Conservation (phyloP, 2,797 vertebrate genomes). For the Fistularia commersonii region DNA sequence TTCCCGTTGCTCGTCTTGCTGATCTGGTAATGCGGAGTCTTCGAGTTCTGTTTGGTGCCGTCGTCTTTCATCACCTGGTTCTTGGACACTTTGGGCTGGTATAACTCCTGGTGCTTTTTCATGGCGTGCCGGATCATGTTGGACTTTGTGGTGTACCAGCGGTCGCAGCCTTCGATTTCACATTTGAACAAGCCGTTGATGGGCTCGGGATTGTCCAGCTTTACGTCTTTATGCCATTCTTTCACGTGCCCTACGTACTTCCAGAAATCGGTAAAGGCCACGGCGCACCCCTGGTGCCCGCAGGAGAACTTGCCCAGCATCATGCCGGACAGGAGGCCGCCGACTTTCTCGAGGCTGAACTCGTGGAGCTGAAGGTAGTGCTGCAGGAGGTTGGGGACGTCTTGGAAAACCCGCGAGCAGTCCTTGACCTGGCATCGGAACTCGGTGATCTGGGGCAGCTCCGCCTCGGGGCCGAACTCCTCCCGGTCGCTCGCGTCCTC, state of each 20-base stretch:
- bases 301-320: slow-evolving; percentile 85
- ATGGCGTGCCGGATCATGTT: slow-evolving; percentile 92
- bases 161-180: slow-evolving; percentile 90
- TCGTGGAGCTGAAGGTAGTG: slow-evolving; percentile 93
- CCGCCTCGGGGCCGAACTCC: slow-evolving; percentile 72
- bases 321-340: slow-evolving; percentile 73
- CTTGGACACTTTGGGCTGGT: slow-evolving; percentile 86
- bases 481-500: slow-evolving; percentile 53
- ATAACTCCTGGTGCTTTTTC: slow-evolving; percentile 92
- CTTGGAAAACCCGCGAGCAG: slow-evolving; percentile 92
- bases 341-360: slow-evolving; percentile 84
- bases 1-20: slow-evolving; percentile 80
- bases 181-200: slow-evolving; percentile 85
- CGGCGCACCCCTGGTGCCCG: slow-evolving; percentile 85
- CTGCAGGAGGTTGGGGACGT: slow-evolving; percentile 86
- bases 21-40: slow-evolving; percentile 71
- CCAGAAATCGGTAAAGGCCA: slow-evolving; percentile 82
- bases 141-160: slow-evolving; percentile 92
- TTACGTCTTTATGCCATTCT: slow-evolving; percentile 80
- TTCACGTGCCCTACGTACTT: slow-evolving; percentile 88
- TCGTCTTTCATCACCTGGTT: slow-evolving; percentile 81
- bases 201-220: slow-evolving; percentile 61
- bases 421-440: slow-evolving; percentile 92
- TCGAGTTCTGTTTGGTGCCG: slow-evolving; percentile 73
- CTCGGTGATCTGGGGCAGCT: slow-evolving; percentile 77